Percentiles rank a stretch among this genome's conserved stretches.
Conservation (phyloP, 2,888 invertebrate species). For the Falcaria lacertinaria region DNA sequence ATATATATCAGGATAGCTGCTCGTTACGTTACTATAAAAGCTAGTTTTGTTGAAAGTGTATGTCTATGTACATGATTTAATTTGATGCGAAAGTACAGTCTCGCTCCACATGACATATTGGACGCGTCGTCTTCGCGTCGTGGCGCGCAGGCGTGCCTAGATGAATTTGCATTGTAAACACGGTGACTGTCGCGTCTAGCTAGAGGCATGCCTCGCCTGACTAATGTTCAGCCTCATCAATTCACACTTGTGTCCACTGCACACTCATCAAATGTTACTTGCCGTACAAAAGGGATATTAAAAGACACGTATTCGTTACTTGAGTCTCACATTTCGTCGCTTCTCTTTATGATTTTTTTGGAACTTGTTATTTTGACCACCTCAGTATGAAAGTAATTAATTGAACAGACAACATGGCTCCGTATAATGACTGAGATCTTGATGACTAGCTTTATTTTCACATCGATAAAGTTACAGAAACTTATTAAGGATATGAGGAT, state of each 20-base stretch:
- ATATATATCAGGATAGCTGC: too few relatives aligned
- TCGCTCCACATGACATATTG: conserved; percentile 75
- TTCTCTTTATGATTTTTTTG: too few relatives aligned
- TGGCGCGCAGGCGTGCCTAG: conserved; percentile 25
- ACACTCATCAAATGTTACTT: conserved; percentile 21
- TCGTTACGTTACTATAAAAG: not conserved
- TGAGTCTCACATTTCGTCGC: too few relatives aligned
- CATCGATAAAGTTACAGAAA: too few relatives aligned
- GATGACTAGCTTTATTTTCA: too few relatives aligned
- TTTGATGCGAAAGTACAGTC: conserved; percentile 65
- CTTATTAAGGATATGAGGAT: not conserved
- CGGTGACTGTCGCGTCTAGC: conserved; percentile 26
- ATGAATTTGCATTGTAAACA: conserved; percentile 60
- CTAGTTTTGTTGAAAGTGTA: conserved; percentile 45
- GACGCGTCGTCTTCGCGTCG: conserved; percentile 37
- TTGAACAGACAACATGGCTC: too few relatives aligned
- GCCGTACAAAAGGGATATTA: not conserved
- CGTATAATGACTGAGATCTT: too few relatives aligned
- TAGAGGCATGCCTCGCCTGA: conserved; percentile 31
- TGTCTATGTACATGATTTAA: conserved; percentile 38
- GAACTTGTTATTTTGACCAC: too few relatives aligned
- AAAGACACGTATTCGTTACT: too few relatives aligned
- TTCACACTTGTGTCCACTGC: conserved; percentile 19
- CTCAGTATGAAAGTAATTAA: too few relatives aligned
- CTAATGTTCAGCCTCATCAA: conserved; percentile 34